phyloP scores from a whole-genome alignment of 2,797 vertebrate genomes.

The Cuniculus paca region DNA sequence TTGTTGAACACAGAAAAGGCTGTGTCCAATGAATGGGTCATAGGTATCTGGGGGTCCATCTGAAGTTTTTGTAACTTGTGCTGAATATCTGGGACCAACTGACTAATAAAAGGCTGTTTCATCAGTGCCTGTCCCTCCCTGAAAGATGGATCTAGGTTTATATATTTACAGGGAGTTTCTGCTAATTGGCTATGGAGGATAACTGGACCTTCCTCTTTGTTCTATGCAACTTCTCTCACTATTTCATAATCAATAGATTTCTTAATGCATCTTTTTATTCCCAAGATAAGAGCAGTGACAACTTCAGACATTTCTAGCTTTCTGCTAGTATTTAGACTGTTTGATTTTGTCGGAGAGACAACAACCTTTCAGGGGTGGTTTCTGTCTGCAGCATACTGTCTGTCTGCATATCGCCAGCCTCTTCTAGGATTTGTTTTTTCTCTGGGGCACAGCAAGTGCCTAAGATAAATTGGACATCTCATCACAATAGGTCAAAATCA shows the following conservation, averaged over 20 bases:
- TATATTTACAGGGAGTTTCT: not conserved
- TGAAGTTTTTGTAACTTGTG: not conserved
- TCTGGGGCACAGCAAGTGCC: not conserved
- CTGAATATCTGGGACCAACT: not conserved
- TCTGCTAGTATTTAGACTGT: too few species aligned
- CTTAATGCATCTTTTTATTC: not conserved
- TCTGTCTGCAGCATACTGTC: too few species aligned
- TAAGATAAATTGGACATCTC: not conserved
- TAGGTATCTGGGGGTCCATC: not conserved
- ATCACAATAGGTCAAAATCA: not conserved
- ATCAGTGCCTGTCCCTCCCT: not conserved
- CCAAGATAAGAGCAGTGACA: too few species aligned
- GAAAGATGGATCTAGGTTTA: not conserved
- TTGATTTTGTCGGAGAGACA: too few species aligned
- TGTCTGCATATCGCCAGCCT: too few species aligned
- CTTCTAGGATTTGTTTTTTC: too few species aligned
- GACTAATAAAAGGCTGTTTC: not conserved
- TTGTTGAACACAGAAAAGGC: not conserved
- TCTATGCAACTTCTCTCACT: not conserved
- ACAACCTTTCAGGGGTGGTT: too few species aligned
- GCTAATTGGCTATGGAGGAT: not conserved
- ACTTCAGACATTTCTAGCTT: too few species aligned
- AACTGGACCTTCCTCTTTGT: not conserved
- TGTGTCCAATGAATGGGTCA: not conserved
- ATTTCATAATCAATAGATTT: not conserved